Base-by-base conservation (phyloP, 2,888 invertebrate genomes). In the Gerris lacustris region DNA sequence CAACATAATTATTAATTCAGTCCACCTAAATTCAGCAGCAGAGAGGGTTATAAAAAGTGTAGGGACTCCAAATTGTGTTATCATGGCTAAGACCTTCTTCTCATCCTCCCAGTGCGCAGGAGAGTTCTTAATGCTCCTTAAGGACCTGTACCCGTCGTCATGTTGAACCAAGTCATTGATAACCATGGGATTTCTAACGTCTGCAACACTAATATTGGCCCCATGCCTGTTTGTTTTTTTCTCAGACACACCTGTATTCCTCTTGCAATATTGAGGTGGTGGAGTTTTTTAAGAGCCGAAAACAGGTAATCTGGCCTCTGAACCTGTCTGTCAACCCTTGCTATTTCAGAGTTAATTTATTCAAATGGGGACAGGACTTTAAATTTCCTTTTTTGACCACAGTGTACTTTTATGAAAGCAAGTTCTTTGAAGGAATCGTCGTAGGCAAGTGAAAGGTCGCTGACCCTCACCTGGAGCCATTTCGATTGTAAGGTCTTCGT, bases 31-130 rank as follows among this genome's bases (percentile, higher is more conserved):
- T 75, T 75, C 75, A 44, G 69, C 72, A 64, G 75, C 72, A 43
- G 74, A 73, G 31, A 75, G 45, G 11, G 74, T 74, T 31, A 75
- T 45, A 71, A 75, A 75, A 55, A 71, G 2, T 6, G 72, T 73
- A 7, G 72, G 71, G 7, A 44, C n/a, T 11, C 73, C 72, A 45
- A 73, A 44, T 67, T 73, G 73, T n/a, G 71, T 5, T 63, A 73
- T 73, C 73, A 73, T 73, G 45, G 73, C 72, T 66, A 69, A 43
- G 15, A 73, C 7, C 44, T 66, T 70, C 55, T 73, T 73, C 63
- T 70, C 68, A 15, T 67, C 11, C 45, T 73, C 69, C 69, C 69
- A 73, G 69, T 63, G 71, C 6, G 71, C 67, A 6, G 73, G 73
- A 31, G 31, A 31, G 31, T 31, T 31, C 31, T 31, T 4, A 31